Base-by-base conservation (phyloP, 2,113 vertebrate species). In the Craseonycteris thonglongyai region DNA sequence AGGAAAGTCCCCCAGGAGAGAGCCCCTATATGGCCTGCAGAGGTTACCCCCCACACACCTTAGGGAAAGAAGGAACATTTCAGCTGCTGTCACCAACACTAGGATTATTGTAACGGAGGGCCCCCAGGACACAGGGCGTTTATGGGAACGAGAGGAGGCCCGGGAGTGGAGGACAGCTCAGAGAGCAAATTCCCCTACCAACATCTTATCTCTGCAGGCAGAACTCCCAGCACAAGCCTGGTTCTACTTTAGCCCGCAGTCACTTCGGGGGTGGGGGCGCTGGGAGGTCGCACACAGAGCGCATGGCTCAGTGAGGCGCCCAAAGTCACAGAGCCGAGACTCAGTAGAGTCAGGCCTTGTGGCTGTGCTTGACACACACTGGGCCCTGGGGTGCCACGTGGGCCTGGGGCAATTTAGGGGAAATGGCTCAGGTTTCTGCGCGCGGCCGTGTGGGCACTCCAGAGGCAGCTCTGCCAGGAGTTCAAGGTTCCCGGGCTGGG, bases 211-310 rank as follows among this genome's bases (percentile, higher is more conserved):
- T 91, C 12, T 38, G 56, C 11, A 19, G 3, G n/a, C 14, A 10
- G 63, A 56, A 38, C 7, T 35, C 66, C 33, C 22, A 33, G 16
- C 40, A 11, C 40, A 89, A 14, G 21, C 33, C 59, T n/a, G 47
- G 2, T 13, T 42, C n/a, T 56, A 2, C 30, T n/a, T 5, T 56
- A 78, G 65, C 47, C 66, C 45, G 5, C 7, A 1, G 56, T 2
- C 8, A 26, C 71, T 45, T 26, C 5, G 19, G 21, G 33, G 14
- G 11, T 21, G 21, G 9, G 5, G 13, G 0, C 0, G 18, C n/a
- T 16, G 5, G 12, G 7, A 11, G 15, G 26, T 3, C 42, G 35
- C 40, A 51, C 58, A 35, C n/a, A 58, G n/a, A 47, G 65, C 5
- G 1, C 56, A 12, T 7, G 28, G 30, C 33, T 12, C 0, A 2